phyloP scores from a whole-genome alignment of 2,888 invertebrate species.

The Erebia palarica region DNA sequence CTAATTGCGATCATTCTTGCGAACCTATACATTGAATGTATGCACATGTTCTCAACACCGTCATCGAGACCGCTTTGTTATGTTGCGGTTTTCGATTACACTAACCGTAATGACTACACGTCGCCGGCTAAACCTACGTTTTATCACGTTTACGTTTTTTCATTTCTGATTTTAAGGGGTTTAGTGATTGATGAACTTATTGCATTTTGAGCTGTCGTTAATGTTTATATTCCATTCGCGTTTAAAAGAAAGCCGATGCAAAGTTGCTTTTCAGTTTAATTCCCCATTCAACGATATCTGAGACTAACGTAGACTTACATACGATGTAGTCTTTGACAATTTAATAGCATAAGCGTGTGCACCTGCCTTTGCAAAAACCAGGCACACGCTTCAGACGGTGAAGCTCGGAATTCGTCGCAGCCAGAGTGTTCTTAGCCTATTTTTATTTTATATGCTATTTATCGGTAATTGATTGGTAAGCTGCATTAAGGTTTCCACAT shows the following conservation, averaged over 20 bases:
- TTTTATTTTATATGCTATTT: conserved; percentile 78
- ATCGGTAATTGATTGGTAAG: conserved; percentile 81
- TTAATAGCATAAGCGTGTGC: conserved; percentile 80
- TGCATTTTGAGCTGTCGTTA: conserved; percentile 55
- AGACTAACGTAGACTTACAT: conserved; percentile 53
- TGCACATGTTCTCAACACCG: conserved; percentile 63
- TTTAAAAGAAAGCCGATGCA: conserved; percentile 39
- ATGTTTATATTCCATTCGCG: conserved; percentile 41
- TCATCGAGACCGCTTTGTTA: conserved; percentile 56
- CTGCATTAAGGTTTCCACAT: conserved; percentile 62
- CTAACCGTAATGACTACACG: conserved; percentile 58
- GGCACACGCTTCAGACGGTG: conserved; percentile 77
- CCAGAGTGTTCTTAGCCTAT: conserved; percentile 67
- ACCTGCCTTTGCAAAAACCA: conserved; percentile 81
- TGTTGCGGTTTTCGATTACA: conserved; percentile 75
- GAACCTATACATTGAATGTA: conserved; percentile 58
- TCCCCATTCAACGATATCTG: conserved; percentile 69
- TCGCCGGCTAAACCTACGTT: conserved; percentile 52
- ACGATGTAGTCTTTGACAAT: conserved; percentile 74
- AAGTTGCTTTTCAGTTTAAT: conserved; percentile 61
- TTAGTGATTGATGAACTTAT: conserved; percentile 49
- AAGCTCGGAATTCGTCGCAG: conserved; percentile 79
- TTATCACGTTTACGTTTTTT: conserved; percentile 44
- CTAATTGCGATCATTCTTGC: conserved; percentile 67
- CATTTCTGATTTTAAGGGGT: conserved; percentile 48